phyloP scores from a whole-genome alignment of 1,140 invertebrate species.

The Megathymus violae region DNA sequence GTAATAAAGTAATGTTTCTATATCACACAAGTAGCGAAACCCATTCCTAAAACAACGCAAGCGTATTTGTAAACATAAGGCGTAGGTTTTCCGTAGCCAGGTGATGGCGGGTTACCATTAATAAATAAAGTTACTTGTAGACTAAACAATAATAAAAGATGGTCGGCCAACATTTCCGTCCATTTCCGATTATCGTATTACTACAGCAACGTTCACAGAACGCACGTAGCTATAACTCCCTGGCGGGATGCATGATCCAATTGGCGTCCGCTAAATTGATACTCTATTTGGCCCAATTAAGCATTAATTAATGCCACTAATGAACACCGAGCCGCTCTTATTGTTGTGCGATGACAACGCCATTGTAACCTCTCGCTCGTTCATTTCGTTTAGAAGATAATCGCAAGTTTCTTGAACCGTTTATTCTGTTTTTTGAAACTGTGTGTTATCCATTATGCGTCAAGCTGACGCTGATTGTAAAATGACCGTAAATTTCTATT shows the following conservation, averaged over 20 bases:
- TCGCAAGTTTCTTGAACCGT: not conserved
- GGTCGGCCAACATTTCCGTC: not conserved
- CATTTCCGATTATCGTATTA: slow-evolving; percentile 23
- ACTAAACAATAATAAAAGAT: no score
- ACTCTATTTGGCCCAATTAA: slow-evolving; percentile 80
- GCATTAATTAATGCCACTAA: slow-evolving; percentile 77
- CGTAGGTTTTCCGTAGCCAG: no score
- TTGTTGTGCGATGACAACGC: slow-evolving; percentile 47
- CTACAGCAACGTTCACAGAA: not conserved
- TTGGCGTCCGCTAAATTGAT: slow-evolving; percentile 77
- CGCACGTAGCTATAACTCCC: slow-evolving; percentile 16
- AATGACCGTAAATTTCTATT: no score
- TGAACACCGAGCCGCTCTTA: slow-evolving; percentile 65
- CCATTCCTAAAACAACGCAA: no score
- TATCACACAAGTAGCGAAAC: no score
- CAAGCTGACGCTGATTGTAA: no score
- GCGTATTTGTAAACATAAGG: no score
- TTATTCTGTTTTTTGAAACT: no score
- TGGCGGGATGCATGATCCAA: slow-evolving; percentile 73
- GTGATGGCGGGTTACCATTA: no score
- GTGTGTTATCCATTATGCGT: no score
- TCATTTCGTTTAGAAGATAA: slow-evolving; percentile 22
- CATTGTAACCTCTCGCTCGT: slow-evolving; percentile 28
- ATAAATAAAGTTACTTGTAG: no score
- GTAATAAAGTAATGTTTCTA: no score